These are phyloP conservation scores for Eidolon helvum DNA, from an alignment of 2,113 vertebrate genomes.

Conservation along the genomic window DNA sequence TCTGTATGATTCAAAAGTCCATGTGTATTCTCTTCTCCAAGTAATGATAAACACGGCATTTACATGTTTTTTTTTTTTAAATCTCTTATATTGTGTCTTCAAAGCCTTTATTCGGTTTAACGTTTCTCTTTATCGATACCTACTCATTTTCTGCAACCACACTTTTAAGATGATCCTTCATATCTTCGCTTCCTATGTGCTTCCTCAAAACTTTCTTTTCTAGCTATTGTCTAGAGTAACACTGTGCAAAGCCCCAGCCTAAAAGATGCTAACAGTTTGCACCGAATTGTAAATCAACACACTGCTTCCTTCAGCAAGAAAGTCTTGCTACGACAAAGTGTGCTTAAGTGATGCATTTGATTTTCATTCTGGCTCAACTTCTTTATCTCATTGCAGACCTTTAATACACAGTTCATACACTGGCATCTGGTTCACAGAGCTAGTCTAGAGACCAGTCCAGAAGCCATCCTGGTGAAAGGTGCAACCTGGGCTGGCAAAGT, in stretches of 20 bases:
- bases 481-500: accelerated
- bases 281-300: not conserved
- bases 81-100: not conserved
- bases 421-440: not conserved
- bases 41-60: not conserved
- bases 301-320: not conserved
- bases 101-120: not conserved
- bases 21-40: not conserved
- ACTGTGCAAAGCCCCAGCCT: not conserved
- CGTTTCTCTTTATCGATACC: not conserved
- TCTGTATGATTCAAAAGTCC: not conserved
- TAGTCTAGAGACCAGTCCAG: not conserved
- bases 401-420: not conserved
- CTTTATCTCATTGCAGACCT: not conserved
- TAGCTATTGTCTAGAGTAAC: not conserved
- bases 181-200: not conserved
- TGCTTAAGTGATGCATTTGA: not conserved
- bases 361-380: not conserved
- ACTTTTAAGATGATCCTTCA: not conserved
- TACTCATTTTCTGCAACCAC: not conserved
- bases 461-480: not conserved
- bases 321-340: not conserved
- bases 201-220: not conserved
- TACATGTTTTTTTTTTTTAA: not conserved
- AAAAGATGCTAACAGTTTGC: not conserved